Evolutionary conservation across 2,888 invertebrate species (phyloP).

Genomic region (Copidosoma aretas): DNA sequence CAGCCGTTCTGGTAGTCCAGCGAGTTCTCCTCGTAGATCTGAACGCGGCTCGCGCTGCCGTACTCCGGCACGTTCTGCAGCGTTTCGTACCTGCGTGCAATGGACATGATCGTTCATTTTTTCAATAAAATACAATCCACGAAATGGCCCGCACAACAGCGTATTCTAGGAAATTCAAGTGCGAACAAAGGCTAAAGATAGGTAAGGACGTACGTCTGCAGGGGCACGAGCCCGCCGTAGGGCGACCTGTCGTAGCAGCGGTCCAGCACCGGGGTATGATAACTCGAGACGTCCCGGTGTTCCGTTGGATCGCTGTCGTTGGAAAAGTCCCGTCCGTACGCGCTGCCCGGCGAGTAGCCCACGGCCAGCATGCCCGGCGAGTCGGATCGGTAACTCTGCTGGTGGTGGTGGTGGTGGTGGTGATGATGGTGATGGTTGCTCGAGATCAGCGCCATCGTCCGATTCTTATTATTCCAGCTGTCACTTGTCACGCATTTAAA

Average conservation of each 20-base stretch:
- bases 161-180: background rate
- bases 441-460: slow-evolving; percentile 54
- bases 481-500: background rate
- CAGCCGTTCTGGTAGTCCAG: slow-evolving; percentile 28
- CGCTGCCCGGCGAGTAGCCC: slow-evolving; percentile 44
- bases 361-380: slow-evolving; percentile 51
- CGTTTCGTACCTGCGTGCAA: slow-evolving; percentile 20
- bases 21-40: slow-evolving; percentile 35
- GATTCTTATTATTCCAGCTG: background rate
- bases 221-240: slow-evolving; percentile 51
- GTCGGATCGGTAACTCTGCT: slow-evolving; percentile 23
- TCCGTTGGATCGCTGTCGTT: slow-evolving; percentile 49
- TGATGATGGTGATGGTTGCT: slow-evolving; percentile 48
- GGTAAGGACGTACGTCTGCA: slow-evolving; percentile 52
- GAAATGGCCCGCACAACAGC: too few species aligned
- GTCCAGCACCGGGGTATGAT: slow-evolving; percentile 51
- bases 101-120: background rate
- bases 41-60: background rate
- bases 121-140: too few species aligned
- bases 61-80: slow-evolving; percentile 32
- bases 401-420: slow-evolving; percentile 36
- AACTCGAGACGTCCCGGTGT: slow-evolving; percentile 35
- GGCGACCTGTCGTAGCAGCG: slow-evolving; percentile 29
- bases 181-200: background rate
- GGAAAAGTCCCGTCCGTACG: slow-evolving; percentile 48